Base-by-base conservation (phyloP, 1,140 invertebrate species). In the Drosophila melanica region DNA sequence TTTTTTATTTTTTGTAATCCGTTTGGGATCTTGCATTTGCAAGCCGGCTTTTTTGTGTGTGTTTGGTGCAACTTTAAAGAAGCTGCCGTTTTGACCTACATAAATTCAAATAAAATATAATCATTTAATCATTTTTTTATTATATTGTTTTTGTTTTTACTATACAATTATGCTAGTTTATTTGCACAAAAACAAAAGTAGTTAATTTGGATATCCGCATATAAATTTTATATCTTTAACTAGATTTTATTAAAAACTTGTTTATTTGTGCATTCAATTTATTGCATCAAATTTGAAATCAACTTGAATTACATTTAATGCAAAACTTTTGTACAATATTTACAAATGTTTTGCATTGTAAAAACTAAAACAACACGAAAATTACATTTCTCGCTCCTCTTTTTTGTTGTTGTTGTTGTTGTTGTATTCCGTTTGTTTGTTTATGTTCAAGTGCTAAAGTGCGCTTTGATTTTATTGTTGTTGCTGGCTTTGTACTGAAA, bases 291-390 rank as follows among this genome's bases (percentile, higher is more conserved):
- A 12, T 4, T 41, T 16, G 33, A 50, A 67, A 67, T 60, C 27
- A 60, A 62, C 27, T 16, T 2, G 8, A 39, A 65, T 71, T 71
- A 54, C 58, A 54, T 45, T 72, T 84, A 87, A 87, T 87, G 84
- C 79, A 80, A 79, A 87, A 87, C 58, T 77, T 82, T 82, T 77
- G 84, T 87, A 55, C 59, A 87, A 74, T 89, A 80, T 89, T 89
- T 82, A 87, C 84, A 84, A 89, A 79, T 89, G 84, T 69, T 85
- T 80, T 80, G 42, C 62, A 60, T 71, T 82, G 66, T 72, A 84
- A 84, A 58, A 77, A 77, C 75, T 62, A 64, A 64, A 73, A 78
- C 35, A 67, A 70, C 84, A 89, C 70, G 84, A 77, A 80, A 89
- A 71, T 75, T 62, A 74, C 68, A 80, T 73, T 80, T 72, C 42